Evolutionary conservation across 2,113 vertebrate genomes (phyloP), one percentile per base, ranked within the genome.

Genomic region (Eurypyga helias): DNA sequence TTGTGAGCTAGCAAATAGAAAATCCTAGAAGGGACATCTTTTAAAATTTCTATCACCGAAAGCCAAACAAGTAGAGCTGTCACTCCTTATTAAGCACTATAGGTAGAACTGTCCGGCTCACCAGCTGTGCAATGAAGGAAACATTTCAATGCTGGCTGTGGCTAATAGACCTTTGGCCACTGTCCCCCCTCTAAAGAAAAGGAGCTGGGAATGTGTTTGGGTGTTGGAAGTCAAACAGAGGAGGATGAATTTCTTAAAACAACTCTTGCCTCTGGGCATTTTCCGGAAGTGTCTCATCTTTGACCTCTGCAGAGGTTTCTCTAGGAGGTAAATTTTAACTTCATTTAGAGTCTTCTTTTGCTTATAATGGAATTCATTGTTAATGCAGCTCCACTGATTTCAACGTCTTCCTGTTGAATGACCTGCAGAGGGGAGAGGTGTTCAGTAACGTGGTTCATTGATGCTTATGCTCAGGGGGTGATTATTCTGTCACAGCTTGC

Each of bases 281-380:
- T 43, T 87, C 46, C 34, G 69, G 41, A 55, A 87, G 33, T 4
- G 3, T 79, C 61, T 83, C 46, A 61, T 90, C 83, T 91, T 85
- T 91, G 86, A 89, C 60, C 34, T 92, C 46, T 55, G 36, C 41
- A 61, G 54, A n/a, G 17, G 26, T 87, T 94, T 89, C 82, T 91
- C 48, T 76, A 90, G 83, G 78, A 95, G 36, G 60, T 87, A 90
- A 90, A 93, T 73, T 78, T 92, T 81, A 75, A 49, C 48, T 92
- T 92, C 23, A 51, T 86, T 82, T 64, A 49, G 41, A 76, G 24
- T 54, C 66, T 65, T 84, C 33, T 48, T 88, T 86, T 80, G 4
- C 23, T 82, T 62, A 60, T 65, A 89, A 79, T 28, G 34, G 41
- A 93, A 89, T 72, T 61, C 16, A 33, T 65, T 87, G 17, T 60